phyloP scores from a whole-genome alignment of 2,113 vertebrate species.

The Gymnocephalus cernua region DNA sequence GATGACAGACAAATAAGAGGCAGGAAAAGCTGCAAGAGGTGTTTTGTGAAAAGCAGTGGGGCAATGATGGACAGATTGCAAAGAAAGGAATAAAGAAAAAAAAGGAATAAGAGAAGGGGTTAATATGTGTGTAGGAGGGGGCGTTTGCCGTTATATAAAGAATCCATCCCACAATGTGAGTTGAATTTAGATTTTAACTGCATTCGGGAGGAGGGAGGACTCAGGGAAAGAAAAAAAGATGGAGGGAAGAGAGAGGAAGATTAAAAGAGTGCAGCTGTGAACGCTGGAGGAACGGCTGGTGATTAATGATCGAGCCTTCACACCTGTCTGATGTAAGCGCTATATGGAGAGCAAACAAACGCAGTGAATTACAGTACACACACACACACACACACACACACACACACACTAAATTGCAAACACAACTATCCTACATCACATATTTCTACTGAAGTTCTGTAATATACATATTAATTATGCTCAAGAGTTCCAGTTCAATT shows the following conservation, averaged over 20 bases:
- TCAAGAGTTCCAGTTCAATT: slow-evolving; percentile 10
- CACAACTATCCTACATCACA: background rate
- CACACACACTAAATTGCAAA: background rate
- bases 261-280: slow-evolving; percentile 59
- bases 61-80: slow-evolving; percentile 24
- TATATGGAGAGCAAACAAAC: slow-evolving; percentile 1
- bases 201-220: background rate
- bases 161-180: slow-evolving; percentile 61
- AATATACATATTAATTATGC: background rate
- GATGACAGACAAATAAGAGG: slow-evolving; percentile 44
- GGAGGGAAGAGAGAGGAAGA: background rate
- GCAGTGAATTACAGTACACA: background rate
- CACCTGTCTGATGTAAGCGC: slow-evolving; percentile 39
- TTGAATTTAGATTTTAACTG: slow-evolving; percentile 72
- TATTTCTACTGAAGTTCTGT: background rate
- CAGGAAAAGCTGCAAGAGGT: slow-evolving; percentile 53
- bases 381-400: slow-evolving; percentile 8
- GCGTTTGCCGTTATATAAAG: slow-evolving; percentile 44
- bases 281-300: slow-evolving; percentile 3
- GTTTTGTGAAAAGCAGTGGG: slow-evolving; percentile 12
- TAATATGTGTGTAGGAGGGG: slow-evolving; percentile 12
- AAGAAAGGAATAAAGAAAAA: slow-evolving; percentile 25
- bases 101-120: background rate
- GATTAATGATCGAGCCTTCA: slow-evolving; percentile 54
- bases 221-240: background rate